These are phyloP conservation scores for Euclidia mi DNA, from an alignment of 2,888 invertebrate genomes.

Conservation along the genomic window DNA sequence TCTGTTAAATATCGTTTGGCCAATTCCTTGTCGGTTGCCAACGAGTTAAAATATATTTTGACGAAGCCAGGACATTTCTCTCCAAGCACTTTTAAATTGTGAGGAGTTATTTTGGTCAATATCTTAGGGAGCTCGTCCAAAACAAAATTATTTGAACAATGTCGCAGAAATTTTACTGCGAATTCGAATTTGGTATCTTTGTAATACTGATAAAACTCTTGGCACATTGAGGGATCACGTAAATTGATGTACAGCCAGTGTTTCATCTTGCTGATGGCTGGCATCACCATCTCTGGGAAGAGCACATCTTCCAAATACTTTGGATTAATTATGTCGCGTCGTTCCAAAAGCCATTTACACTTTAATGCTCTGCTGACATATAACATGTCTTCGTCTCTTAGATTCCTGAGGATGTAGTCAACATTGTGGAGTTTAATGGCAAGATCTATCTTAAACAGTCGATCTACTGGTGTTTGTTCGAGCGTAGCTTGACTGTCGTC, in stretches of 20 bases:
- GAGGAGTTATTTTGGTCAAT: slow-evolving; percentile 62
- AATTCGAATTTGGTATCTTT: slow-evolving; percentile 52
- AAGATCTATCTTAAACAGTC: slow-evolving; percentile 75
- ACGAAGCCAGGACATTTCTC: slow-evolving; percentile 65
- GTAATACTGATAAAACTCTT: slow-evolving; percentile 70
- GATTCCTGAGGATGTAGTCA: slow-evolving; percentile 67
- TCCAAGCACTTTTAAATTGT: slow-evolving; percentile 66
- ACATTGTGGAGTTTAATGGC: slow-evolving; percentile 67
- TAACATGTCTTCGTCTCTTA: slow-evolving; percentile 76
- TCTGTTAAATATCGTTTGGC: slow-evolving; percentile 47
- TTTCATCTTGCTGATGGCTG: slow-evolving; percentile 65
- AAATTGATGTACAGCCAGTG: slow-evolving; percentile 63
- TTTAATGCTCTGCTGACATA: slow-evolving; percentile 75
- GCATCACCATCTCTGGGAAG: slow-evolving; percentile 70
- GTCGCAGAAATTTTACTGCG: slow-evolving; percentile 66
- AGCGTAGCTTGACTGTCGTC: slow-evolving; percentile 41
- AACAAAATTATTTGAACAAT: slow-evolving; percentile 67
- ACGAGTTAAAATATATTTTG: slow-evolving; percentile 63
- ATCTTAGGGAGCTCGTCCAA: slow-evolving; percentile 53
- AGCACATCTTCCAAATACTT: slow-evolving; percentile 65
- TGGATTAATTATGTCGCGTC: slow-evolving; percentile 67
- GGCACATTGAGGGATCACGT: slow-evolving; percentile 58
- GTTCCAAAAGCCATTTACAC: slow-evolving; percentile 68
- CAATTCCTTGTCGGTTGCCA: slow-evolving; percentile 52
- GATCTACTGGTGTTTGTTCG: slow-evolving; percentile 66